Evolutionary conservation across 2,113 vertebrate genomes (phyloP), one percentile per base, ranked within the genome.

Genomic region (Semnornis frantzii): DNA sequence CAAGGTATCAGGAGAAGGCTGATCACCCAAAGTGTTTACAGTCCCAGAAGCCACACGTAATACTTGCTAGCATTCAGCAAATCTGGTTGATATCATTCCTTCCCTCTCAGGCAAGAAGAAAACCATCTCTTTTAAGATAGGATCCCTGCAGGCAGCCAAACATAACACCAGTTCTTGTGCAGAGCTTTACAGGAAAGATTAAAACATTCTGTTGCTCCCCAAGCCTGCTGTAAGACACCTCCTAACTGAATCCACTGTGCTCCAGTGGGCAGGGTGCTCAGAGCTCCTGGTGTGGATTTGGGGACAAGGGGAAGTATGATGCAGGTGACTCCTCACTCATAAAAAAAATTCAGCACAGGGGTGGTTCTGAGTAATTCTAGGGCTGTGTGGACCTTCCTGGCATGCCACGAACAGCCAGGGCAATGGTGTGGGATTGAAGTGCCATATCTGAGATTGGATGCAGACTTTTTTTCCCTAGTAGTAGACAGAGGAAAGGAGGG

Each of bases 21-120:
- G 93, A 82, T 72, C 81, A 78, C 50, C 73, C 10, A 2, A 68
- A 82, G 44, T 83, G 83, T 94, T 96, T 95, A 94, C 75, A 89
- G 24, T 80, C 77, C 77, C 44, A 78, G 39, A 2, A 18, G 70
- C 0, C 3, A 81, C 54, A 75, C 10, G 39, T 76, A 64, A 88
- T 92, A 92, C 80, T 39, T 39, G 55, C 77, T 50, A 96, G 95
- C 25, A 20, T 87, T 87, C 87, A 89, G 75, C 59, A 96, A 95
- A 93, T 93, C 96, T 96, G 90, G 89, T 94, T 90, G 91, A 76
- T 89, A 93, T 96, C 66, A 95, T 59, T 92, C 44, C 78, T 88
- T 87, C n/a, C 24, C 92, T 85, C 79, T 72, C 69, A 64, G 88
- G 93, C 92, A 84, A 90, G 93, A 93, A 90, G 86, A 89, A 96